Conservation (phyloP, 2,888 invertebrate species). For the Leptinotarsa tumamoca region DNA sequence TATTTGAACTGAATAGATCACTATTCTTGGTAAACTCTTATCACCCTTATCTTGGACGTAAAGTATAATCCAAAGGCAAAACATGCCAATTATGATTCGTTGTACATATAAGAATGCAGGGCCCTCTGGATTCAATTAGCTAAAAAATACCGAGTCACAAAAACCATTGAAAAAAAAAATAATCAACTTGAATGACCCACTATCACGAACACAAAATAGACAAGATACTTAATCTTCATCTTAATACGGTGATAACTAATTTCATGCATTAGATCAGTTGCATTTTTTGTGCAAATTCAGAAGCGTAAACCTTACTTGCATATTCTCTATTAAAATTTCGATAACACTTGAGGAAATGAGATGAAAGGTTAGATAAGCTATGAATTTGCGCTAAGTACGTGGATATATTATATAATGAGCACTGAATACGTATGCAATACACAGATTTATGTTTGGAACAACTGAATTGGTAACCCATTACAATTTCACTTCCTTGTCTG, state of each 20-base stretch:
- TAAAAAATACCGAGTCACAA: too few species aligned
- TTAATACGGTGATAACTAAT: background rate
- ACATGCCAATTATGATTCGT: too few species aligned
- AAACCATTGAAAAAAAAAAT: too few species aligned
- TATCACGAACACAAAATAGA: too few species aligned
- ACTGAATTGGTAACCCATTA: conserved; percentile 4
- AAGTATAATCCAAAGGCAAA: too few species aligned
- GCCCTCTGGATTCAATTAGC: too few species aligned
- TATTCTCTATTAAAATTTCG: conserved; percentile 19
- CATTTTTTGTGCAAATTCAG: background rate
- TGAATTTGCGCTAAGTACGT: conserved; percentile 24
- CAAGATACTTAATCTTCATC: background rate
- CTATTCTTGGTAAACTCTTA: too few species aligned
- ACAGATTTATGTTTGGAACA: conserved; percentile 2
- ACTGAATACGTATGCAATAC: conserved; percentile 21
- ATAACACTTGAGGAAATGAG: conserved; percentile 19
- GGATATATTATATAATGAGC: conserved; percentile 23
- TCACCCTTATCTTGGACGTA: too few species aligned
- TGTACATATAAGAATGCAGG: too few species aligned
- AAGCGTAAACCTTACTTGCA: conserved; percentile 7
- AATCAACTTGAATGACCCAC: too few species aligned
- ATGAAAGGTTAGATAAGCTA: conserved; percentile 27
- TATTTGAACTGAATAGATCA: too few species aligned
- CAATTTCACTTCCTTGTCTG: conserved; percentile 17
- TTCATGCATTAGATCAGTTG: background rate